Percentiles rank a stretch among this genome's conserved stretches.
Conservation (phyloP, 2,113 vertebrate genomes). For the Calonectris borealis region DNA sequence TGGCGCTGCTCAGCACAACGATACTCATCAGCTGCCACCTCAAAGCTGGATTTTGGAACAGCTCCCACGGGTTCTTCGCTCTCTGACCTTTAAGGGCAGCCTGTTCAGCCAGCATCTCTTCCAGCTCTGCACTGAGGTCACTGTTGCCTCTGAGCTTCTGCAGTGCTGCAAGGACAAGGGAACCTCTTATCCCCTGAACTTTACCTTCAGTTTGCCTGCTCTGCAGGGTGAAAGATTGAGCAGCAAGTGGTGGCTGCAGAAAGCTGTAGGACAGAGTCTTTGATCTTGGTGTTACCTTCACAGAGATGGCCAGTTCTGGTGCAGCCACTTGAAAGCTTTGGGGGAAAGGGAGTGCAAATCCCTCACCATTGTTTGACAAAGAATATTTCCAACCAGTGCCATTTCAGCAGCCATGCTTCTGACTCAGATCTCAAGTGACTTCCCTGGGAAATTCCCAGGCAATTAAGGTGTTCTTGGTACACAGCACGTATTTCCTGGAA, state of each 20-base stretch:
- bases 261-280: background rate
- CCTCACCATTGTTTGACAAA: background rate
- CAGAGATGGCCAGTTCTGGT: background rate
- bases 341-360: background rate
- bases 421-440: background rate
- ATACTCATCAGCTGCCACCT: conserved; percentile 83
- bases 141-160: conserved; percentile 74
- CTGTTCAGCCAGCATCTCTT: conserved; percentile 85
- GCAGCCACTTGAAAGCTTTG: background rate
- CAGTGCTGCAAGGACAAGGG: conserved; percentile 74
- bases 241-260: background rate
- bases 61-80: conserved; percentile 75
- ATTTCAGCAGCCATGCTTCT: background rate
- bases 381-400: background rate
- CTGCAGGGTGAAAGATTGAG: background rate
- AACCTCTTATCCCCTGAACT: background rate
- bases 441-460: background rate
- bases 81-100: conserved; percentile 70
- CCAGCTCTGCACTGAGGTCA: conserved; percentile 78
- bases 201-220: background rate
- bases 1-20: conserved; percentile 84
- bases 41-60: conserved; percentile 73
- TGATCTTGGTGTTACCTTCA: background rate
- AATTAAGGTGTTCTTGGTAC: background rate
- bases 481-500: background rate